Conservation (phyloP, 2,113 vertebrate species). For the Ellobius talpinus region DNA sequence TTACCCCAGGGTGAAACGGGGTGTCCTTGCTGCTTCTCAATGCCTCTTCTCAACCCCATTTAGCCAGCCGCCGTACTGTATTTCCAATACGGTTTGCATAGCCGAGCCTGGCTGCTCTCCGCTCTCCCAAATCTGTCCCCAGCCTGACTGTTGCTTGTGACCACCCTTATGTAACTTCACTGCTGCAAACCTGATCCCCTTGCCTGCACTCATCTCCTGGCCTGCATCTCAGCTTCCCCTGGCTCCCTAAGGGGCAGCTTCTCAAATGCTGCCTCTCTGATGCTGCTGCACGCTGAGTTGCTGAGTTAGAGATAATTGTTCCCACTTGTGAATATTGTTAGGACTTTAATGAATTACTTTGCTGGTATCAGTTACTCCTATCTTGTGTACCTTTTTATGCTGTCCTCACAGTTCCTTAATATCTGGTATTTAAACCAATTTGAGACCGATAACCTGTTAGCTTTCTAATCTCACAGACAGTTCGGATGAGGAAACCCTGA, state of each 20-base stretch:
- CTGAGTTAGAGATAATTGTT: background rate
- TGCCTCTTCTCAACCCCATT: background rate
- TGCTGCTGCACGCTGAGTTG: background rate
- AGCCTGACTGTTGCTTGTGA: background rate
- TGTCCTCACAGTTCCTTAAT: background rate
- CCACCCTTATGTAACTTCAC: too few species aligned
- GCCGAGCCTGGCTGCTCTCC: background rate
- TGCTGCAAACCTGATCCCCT: background rate
- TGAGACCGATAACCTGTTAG: background rate
- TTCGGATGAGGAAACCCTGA: background rate
- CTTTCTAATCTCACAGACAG: background rate
- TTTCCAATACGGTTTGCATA: background rate
- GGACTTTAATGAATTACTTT: background rate
- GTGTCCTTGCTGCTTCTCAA: background rate
- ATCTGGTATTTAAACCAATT: background rate
- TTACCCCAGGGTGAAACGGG: background rate
- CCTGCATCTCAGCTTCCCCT: background rate
- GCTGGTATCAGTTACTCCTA: too few species aligned
- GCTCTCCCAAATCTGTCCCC: background rate
- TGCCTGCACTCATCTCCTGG: background rate
- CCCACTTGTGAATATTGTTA: background rate
- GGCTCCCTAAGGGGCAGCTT: background rate
- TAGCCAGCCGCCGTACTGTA: background rate
- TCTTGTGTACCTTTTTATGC: background rate
- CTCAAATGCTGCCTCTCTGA: background rate